Evolutionary conservation across 2,113 vertebrate species (phyloP), one percentile per base, ranked within the genome.

Genomic region (Numenius arquata): DNA sequence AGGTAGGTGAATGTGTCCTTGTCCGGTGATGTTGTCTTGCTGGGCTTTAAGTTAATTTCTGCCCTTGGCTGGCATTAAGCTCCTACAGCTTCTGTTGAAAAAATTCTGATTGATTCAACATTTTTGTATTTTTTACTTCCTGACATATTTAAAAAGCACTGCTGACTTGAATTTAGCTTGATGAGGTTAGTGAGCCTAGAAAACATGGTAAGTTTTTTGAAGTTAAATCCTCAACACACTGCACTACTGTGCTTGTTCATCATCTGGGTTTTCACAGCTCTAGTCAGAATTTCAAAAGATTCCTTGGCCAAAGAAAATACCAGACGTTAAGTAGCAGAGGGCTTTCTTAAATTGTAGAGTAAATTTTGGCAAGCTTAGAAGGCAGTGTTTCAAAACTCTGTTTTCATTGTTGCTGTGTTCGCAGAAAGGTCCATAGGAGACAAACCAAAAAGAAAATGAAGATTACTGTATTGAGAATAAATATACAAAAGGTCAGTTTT

Each of bases 291-390:
- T 92, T 96, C 74, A 90, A 88, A 96, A 70, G 88, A 68, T 88
- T 95, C 76, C 81, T 89, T 55, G 56, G 93, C 95, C 86, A 96
- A 97, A 98, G 76, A 95, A 96, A 97, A 95, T 83, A 95, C 43
- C 63, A 95, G 89, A 70, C 66, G 1, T 91, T 88, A 93, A 96
- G 88, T 95, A 96, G 91, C 76, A 90, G 56, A 94, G 89, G 38
- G 61, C 72, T 91, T 95, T 87, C 84, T 94, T 97, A 96, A 96
- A 82, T 40, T 90, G 82, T 90, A 93, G 81, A 86, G 79, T 91
- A 95, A 90, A 91, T 96, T 96, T 96, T 97, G 95, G 93, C 96
- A 96, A 90, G 36, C 66, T 45, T 22, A 88, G 80, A 90, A 88
- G 48, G 73, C 70, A 93, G 34, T 71, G 73, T 95, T 96, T 95